A percentile compares a stretch with the other conserved stretches of the same genome.
These are phyloP conservation scores for Philereme transversata DNA, from an alignment of 2,888 invertebrate species.

Conservation along the genomic window DNA sequence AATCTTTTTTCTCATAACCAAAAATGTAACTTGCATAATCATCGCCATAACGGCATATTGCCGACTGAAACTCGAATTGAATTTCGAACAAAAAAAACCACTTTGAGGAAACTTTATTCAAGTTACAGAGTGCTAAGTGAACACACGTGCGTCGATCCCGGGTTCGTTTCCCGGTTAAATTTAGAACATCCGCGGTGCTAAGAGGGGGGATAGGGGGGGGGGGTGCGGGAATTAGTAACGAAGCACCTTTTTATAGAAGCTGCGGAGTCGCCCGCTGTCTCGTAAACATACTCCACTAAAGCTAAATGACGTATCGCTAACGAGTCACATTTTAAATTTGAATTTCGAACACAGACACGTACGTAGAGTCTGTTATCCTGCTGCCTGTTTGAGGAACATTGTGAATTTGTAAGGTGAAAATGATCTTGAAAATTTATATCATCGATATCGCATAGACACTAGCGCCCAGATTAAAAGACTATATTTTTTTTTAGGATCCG, in stretches of 20 bases:
- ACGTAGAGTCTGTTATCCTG: too few relatives aligned
- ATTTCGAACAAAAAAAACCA: slow-evolving; percentile 35
- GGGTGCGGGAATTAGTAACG: slow-evolving; percentile 62
- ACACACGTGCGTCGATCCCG: slow-evolving; percentile 69
- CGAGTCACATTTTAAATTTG: slow-evolving; percentile 39
- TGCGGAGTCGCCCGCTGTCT: slow-evolving; percentile 52
- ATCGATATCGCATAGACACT: too few relatives aligned
- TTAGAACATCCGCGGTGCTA: slow-evolving; percentile 57
- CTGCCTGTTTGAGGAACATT: too few relatives aligned
- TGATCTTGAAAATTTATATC: too few relatives aligned
- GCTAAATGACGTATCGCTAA: slow-evolving; percentile 40
- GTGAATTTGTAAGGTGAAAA: too few relatives aligned
- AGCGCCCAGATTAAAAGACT: too few relatives aligned
- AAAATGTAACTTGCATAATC: slow-evolving; percentile 42
- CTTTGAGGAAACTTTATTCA: slow-evolving; percentile 62
- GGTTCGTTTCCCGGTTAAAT: slow-evolving; percentile 77
- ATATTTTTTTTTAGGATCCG: slow-evolving; percentile 61
- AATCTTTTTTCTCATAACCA: slow-evolving; percentile 52
- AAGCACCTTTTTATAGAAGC: slow-evolving; percentile 81
- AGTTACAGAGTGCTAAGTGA: slow-evolving; percentile 74
- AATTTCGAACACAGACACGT: too few relatives aligned
- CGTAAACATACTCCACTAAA: slow-evolving; percentile 43
- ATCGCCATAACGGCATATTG: slow-evolving; percentile 29
- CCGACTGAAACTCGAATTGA: slow-evolving; percentile 35
- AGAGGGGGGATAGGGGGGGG: slow-evolving; percentile 51